Base-by-base conservation (phyloP, 1,140 invertebrate species). In the Druon quercuslanigerum region DNA sequence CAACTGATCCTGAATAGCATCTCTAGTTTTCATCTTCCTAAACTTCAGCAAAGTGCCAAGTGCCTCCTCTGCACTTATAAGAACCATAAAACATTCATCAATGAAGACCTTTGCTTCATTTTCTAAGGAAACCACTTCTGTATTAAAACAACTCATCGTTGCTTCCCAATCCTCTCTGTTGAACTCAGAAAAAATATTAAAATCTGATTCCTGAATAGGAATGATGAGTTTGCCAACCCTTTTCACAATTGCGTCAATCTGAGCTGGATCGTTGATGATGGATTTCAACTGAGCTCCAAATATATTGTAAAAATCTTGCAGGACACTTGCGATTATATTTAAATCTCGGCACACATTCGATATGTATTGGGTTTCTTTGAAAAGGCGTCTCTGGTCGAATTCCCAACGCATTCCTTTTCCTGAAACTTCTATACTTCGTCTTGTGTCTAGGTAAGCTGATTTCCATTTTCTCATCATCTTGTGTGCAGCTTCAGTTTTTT, bases 321-420 rank as follows among this genome's bases (percentile, higher is more conserved):
- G 92, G 0, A 96, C 93, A 25, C 93, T 95, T 72, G 70, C 94
- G 74, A 97, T 93, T 83, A 95, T 93, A 51, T 94, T 92, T 19
- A 98, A 91, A 87, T 98, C 95, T 25, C 93, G 91, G 80, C 95
- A 96, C n/a, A 98, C 96, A 13, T 91, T 92, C 14, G 94, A 94
- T 80, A 97, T 95, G 84, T 98, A 97, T 85, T 98, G 96, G 0
- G 96, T 96, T 71, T 94, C 93, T 11, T 94, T 94, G 87, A 98
- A 98, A 2, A 98, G 90, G 60, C 93, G 92, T 12, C 93, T 94
- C 78, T 95, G 94, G 84, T 98, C 96, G 89, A 98, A 98, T 89
- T 98, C 97, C 97, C 97, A 98, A 16, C 97, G 93, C 12, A 93
- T 93, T 5, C 96, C 96, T 83, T 96, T 96, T 0, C 96, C 96